These are phyloP conservation scores for Anabacerthia variegaticeps DNA, from an alignment of 2,797 vertebrate species.

Conservation along the genomic window DNA sequence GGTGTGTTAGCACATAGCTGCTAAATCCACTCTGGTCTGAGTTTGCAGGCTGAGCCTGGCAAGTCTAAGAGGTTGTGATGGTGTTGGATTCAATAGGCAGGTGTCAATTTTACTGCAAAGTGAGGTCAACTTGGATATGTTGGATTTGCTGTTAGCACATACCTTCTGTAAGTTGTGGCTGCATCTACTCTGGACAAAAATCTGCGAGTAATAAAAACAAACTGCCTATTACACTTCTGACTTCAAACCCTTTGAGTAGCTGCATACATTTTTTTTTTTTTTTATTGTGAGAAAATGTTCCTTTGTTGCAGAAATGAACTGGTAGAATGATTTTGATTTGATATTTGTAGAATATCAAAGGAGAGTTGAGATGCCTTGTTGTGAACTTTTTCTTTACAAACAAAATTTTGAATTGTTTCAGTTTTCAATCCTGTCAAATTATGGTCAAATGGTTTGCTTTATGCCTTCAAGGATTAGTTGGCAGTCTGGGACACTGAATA, in stretches of 20 bases:
- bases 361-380: not conserved
- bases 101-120: not conserved
- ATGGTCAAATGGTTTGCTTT: not conserved
- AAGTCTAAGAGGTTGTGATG: not conserved
- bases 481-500: not conserved
- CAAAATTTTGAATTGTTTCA: not conserved
- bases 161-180: not conserved
- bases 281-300: not conserved
- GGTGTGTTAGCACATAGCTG: not conserved
- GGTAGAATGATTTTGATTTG: not conserved
- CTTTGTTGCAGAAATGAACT: not conserved
- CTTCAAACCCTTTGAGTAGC: not conserved
- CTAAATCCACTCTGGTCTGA: not conserved
- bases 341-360: not conserved
- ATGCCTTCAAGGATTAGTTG: not conserved
- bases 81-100: not conserved
- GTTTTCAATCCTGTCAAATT: not conserved
- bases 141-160: rapidly evolving
- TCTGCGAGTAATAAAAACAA: not conserved
- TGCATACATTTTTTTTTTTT: not conserved
- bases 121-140: not conserved
- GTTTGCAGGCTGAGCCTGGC: not conserved
- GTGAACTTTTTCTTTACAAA: not conserved
- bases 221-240: not conserved
- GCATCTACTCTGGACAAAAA: not conserved